A percentile compares a stretch with the other conserved stretches of the same genome.
Evolutionary conservation across 2,888 invertebrate species (phyloP).

Genomic region (Gortyna flavago): DNA sequence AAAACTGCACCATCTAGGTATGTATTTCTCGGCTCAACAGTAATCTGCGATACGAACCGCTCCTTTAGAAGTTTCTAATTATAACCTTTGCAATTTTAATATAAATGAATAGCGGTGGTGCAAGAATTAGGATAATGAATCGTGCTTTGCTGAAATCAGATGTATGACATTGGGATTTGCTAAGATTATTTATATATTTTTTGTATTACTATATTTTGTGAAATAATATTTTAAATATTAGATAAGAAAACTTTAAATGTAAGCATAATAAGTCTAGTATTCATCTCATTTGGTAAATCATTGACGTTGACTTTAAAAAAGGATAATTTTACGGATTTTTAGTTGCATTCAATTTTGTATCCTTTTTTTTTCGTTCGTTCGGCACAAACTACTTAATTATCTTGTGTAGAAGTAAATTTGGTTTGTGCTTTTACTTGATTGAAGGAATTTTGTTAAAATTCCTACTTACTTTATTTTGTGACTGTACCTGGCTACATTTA

Average conservation of each 20-base stretch:
- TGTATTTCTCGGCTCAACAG: constrained; percentile 1
- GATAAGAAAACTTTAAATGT: not conserved
- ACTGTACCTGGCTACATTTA: not conserved
- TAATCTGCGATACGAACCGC: constrained; percentile 4
- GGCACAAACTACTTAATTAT: not conserved
- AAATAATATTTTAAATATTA: constrained; percentile 9
- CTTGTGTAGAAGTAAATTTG: not conserved
- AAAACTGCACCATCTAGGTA: not conserved
- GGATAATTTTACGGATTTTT: constrained; percentile 1
- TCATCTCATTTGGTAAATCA: constrained; percentile 1
- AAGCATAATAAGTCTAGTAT: not conserved
- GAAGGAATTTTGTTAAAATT: not conserved
- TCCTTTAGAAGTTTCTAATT: too few species aligned
- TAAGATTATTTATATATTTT: constrained; percentile 19
- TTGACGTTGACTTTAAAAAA: not conserved
- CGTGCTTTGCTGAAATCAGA: constrained; percentile 2
- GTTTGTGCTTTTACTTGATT: not conserved
- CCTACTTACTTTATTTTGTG: constrained; percentile 3
- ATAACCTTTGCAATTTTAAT: not conserved
- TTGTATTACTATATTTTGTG: constrained; percentile 10
- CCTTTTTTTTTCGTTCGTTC: not conserved
- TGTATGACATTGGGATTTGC: constrained; percentile 23
- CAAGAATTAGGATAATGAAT: constrained; percentile 1
- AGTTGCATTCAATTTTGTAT: too few species aligned
- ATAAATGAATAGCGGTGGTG: not conserved